A percentile compares a stretch with the other conserved stretches of the same genome.
phyloP scores from a whole-genome alignment of 1,140 invertebrate species.

The Temnothorax curvispinosus region DNA sequence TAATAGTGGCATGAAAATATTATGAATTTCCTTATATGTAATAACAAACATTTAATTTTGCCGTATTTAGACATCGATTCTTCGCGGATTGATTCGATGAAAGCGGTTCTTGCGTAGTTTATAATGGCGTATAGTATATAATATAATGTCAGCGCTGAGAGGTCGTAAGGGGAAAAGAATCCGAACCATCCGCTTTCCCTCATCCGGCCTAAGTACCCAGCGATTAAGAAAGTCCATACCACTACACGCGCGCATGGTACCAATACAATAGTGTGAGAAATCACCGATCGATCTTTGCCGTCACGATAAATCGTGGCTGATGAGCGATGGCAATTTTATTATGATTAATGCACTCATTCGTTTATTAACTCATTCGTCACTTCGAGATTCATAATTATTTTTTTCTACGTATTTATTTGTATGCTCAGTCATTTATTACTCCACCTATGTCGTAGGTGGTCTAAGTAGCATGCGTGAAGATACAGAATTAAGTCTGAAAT shows the following conservation, averaged over 20 bases:
- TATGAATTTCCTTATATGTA: not conserved
- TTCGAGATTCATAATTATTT: constrained; percentile 24
- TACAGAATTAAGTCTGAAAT: not conserved
- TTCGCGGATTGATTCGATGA: constrained; percentile 28
- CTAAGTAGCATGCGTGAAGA: not conserved
- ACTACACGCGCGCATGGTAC: not conserved
- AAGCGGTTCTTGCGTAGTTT: constrained; percentile 3
- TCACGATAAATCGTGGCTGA: constrained; percentile 20
- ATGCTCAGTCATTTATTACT: not conserved
- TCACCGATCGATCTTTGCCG: constrained; percentile 4
- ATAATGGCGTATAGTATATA: constrained; percentile 2
- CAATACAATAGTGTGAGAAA: constrained; percentile 18
- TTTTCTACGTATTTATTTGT: constrained; percentile 10
- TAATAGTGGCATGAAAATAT: not conserved
- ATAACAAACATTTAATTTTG: not conserved
- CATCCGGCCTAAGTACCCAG: not conserved
- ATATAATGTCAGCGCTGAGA: not conserved
- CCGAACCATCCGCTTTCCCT: constrained; percentile 65
- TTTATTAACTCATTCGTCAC: not conserved
- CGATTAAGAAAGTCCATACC: constrained; percentile 37
- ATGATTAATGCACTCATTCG: constrained; percentile 11
- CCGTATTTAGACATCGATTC: not conserved
- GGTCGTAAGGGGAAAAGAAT: constrained; percentile 60
- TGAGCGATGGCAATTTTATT: constrained; percentile 53
- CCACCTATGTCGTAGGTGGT: not conserved